These are phyloP conservation scores for Cryptotermes secundus DNA, from an alignment of 1,140 invertebrate species.

Conservation along the genomic window DNA sequence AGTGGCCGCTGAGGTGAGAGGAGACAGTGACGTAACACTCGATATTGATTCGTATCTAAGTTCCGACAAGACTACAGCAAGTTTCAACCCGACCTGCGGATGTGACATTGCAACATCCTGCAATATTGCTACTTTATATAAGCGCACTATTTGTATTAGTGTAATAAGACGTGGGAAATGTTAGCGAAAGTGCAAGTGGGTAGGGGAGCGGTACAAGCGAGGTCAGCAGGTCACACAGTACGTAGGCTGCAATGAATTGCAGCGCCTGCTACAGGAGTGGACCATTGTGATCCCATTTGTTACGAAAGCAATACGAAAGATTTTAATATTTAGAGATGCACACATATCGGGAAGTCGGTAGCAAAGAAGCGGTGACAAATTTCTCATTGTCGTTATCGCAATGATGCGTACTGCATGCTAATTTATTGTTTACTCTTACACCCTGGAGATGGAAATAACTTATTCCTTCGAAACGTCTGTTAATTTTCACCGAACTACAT, in stretches of 20 bases:
- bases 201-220: background rate
- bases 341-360: no score
- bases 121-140: background rate
- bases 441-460: no score
- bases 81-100: background rate
- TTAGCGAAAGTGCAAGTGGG: background rate
- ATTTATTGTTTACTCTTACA: no score
- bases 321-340: no score
- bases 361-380: no score
- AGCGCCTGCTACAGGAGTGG: background rate
- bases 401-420: no score
- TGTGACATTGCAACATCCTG: background rate
- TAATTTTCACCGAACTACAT: no score
- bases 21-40: background rate
- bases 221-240: background rate
- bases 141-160: background rate
- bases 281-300: background rate
- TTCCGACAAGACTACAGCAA: background rate
- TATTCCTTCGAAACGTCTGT: no score
- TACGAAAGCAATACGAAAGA: no score
- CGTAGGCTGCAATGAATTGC: background rate
- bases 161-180: background rate
- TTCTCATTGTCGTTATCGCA: no score
- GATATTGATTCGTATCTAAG: background rate
- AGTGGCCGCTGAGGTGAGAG: background rate